phyloP scores from a whole-genome alignment of 2,113 vertebrate genomes.

The Saccopteryx bilineata region DNA sequence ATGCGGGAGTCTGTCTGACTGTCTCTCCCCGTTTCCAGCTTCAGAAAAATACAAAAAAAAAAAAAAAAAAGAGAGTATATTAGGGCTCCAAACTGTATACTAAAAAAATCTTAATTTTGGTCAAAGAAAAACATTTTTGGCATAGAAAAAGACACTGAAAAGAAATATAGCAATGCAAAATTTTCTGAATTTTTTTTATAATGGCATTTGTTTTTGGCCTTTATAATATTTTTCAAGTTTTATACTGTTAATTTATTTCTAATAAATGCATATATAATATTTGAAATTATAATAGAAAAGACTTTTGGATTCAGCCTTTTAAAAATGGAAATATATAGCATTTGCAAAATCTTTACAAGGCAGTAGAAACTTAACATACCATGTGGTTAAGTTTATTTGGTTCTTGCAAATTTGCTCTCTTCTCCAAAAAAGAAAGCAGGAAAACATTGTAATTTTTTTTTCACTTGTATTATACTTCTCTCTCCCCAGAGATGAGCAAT shows the following conservation, averaged over 20 bases:
- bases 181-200: conserved; percentile 54
- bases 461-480: conserved; percentile 10
- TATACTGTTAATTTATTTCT: not conserved
- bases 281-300: conserved; percentile 48
- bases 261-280: conserved; percentile 18
- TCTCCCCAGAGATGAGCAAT: not conserved
- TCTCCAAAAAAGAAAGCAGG: conserved; percentile 48
- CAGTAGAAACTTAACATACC: not conserved
- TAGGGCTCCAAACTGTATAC: not conserved
- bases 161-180: not conserved
- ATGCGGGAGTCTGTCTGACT: too few relatives aligned
- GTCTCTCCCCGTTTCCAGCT: too few relatives aligned
- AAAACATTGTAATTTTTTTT: conserved; percentile 31
- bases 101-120: conserved; percentile 43
- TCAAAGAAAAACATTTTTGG: conserved; percentile 48
- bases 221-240: conserved; percentile 10
- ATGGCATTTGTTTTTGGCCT: conserved; percentile 53
- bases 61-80: not conserved
- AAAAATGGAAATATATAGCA: conserved; percentile 37
- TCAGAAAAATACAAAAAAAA: too few relatives aligned
- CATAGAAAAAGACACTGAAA: conserved; percentile 14
- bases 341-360: conserved; percentile 24
- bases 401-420: conserved; percentile 14
- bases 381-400: not conserved
- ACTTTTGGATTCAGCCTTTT: conserved; percentile 27